Conservation (phyloP, 2,797 vertebrate genomes). For the Odontamblyopus rebecca region DNA sequence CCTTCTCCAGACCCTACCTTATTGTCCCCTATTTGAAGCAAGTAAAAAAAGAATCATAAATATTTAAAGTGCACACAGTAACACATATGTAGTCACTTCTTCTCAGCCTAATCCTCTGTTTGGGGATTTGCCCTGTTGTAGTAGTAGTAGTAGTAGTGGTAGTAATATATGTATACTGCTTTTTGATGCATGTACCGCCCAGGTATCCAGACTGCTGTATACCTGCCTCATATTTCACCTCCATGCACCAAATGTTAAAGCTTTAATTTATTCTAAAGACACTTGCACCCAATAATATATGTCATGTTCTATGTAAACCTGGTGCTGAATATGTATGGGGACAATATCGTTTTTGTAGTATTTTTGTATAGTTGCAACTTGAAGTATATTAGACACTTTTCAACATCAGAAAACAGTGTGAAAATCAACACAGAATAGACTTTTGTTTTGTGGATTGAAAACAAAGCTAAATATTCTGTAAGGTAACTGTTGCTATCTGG, state of each 20-base stretch:
- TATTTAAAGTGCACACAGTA: slow-evolving; percentile 82
- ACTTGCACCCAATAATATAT: not conserved
- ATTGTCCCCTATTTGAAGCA: slow-evolving; percentile 90
- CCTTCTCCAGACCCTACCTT: slow-evolving; percentile 85
- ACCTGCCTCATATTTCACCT: slow-evolving; percentile 21
- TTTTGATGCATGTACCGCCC: slow-evolving; percentile 34
- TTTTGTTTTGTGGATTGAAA: not conserved
- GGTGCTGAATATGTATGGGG: not conserved
- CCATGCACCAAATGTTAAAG: not conserved
- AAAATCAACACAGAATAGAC: not conserved
- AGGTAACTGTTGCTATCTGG: too few relatives aligned
- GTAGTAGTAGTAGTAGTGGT: not conserved
- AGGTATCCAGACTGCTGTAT: slow-evolving; percentile 31
- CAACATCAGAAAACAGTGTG: not conserved
- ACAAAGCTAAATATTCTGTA: too few relatives aligned
- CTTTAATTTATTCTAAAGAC: slow-evolving; percentile 1
- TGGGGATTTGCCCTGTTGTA: slow-evolving; percentile 45
- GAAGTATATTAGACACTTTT: not conserved
- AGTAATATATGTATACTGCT: slow-evolving; percentile 42
- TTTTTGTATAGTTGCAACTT: not conserved
- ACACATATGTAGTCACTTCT: slow-evolving; percentile 33
- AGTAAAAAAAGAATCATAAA: slow-evolving; percentile 82
- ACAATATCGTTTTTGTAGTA: not conserved
- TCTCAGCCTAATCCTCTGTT: slow-evolving; percentile 65
- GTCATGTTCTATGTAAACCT: not conserved